A percentile compares a stretch with the other conserved stretches of the same genome.
phyloP scores from a whole-genome alignment of 2,888 invertebrate genomes.

The Eumerus sabulonum region DNA sequence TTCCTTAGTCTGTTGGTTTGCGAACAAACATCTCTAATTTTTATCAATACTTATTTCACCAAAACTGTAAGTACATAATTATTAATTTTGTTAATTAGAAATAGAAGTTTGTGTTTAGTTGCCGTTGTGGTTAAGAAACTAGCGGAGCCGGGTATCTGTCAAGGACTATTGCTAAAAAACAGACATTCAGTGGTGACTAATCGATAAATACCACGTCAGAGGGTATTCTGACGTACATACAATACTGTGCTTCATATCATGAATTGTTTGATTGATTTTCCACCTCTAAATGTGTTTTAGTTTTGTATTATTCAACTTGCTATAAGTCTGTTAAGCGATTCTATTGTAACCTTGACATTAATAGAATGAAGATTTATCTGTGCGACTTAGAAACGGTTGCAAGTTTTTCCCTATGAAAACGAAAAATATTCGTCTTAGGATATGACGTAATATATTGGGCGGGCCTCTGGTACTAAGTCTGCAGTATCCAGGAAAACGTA shows the following conservation, averaged over 20 bases:
- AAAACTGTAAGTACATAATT: too few species aligned
- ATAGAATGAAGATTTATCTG: not conserved
- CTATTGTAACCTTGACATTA: slow-evolving; percentile 36
- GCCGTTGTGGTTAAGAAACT: not conserved
- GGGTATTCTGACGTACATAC: too few species aligned
- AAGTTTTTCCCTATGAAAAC: too few species aligned
- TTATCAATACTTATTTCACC: too few species aligned
- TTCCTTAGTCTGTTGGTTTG: not conserved
- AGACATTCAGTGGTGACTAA: slow-evolving; percentile 3
- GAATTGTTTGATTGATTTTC: not conserved
- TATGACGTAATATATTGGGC: too few species aligned
- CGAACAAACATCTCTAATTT: too few species aligned
- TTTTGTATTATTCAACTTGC: slow-evolving; percentile 8
- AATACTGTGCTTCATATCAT: not conserved
- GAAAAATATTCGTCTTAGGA: too few species aligned
- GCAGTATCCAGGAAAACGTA: too few species aligned
- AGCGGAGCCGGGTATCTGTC: not conserved
- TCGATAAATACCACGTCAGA: slow-evolving; percentile 55
- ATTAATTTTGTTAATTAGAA: too few species aligned
- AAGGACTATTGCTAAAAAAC: too few species aligned
- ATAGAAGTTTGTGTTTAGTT: slow-evolving; percentile 5
- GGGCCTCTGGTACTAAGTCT: too few species aligned
- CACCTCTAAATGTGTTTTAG: not conserved
- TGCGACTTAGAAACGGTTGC: not conserved
- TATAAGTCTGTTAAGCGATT: slow-evolving; percentile 20